Base-by-base conservation (phyloP, 2,888 invertebrate genomes). In the Eledone cirrhosa region DNA sequence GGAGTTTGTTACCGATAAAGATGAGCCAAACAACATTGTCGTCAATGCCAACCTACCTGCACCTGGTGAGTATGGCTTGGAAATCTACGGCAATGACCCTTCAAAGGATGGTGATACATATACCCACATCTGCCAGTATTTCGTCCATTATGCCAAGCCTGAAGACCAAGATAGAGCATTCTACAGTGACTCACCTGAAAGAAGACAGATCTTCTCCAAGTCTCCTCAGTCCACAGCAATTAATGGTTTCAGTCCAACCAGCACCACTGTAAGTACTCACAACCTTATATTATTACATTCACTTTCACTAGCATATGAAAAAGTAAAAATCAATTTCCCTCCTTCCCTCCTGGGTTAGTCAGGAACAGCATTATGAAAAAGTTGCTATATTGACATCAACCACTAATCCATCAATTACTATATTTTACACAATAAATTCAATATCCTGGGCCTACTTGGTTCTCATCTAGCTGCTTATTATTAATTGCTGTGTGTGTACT, bases 11-110 rank as follows among this genome's bases (percentile, higher is more conserved):
- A 82, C 80, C 8, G 88, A 89, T 27, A 80, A 85, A 31, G 90
- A 90, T 80, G 84, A 86, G 47, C 87, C 87, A 8, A 88, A 90
- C 78, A 78, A 82, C 65, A 83, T 88, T 72, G 83, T 84, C 76
- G 86, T 90, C 65, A 85, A 86, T 0, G 86, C 86, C 24, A 83
- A 84, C n/a, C 85, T 90, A 22, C 90, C 91, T 2, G 80, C 83
- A 19, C 80, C 85, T 29, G 91, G 91, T 22, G 90, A 91, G 81
- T 91, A 90, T 80, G 90, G 90, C 29, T 85, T 91, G 77, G 90
- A 91, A 83, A 85, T 91, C 53, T 91, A 91, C 78, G 90, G 90
- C 65, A 91, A 91, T 80, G 90, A 91, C 79, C 90, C 90, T 0
- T 85, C 85, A 53, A 87, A 87, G 78, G 90, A 91, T 82, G 91